These are phyloP conservation scores for Mamestra brassicae DNA, from an alignment of 2,888 invertebrate genomes.

Conservation along the genomic window DNA sequence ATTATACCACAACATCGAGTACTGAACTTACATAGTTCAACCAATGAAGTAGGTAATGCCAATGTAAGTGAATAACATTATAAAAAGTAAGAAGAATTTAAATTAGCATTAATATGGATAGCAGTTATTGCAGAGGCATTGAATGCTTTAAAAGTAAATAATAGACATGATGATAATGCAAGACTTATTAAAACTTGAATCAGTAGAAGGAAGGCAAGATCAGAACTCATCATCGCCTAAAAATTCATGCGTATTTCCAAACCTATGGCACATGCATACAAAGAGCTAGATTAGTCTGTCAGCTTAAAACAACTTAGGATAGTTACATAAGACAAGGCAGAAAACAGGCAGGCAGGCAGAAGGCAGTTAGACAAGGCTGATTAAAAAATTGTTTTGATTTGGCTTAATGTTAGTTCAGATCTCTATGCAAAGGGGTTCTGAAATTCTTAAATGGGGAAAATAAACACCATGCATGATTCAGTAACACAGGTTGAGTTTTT, in stretches of 20 bases:
- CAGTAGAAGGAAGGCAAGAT: not conserved
- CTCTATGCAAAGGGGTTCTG: too few relatives aligned
- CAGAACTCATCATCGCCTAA: not conserved
- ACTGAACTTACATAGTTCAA: not conserved
- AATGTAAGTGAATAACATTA: not conserved
- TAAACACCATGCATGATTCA: too few relatives aligned
- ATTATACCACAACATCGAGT: not conserved
- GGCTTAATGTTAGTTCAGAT: not conserved
- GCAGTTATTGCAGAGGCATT: not conserved
- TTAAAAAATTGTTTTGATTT: not conserved
- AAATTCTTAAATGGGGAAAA: too few relatives aligned
- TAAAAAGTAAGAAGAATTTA: not conserved
- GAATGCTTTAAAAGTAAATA: constrained; percentile 1
- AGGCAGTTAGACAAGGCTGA: not conserved
- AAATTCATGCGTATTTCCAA: not conserved
- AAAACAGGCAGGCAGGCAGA: too few relatives aligned
- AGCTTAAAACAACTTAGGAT: not conserved
- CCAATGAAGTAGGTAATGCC: not conserved
- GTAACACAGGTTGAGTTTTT: too few relatives aligned
- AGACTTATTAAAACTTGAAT: not conserved
- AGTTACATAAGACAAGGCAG: too few relatives aligned
- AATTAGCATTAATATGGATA: not conserved
- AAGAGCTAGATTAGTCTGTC: constrained; percentile 16
- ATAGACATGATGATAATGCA: not conserved
- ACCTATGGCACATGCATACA: constrained; percentile 23